Evolutionary conservation across 2,113 vertebrate genomes (phyloP), one percentile per base, ranked within the genome.

Genomic region (Piliocolobus tephrosceles): DNA sequence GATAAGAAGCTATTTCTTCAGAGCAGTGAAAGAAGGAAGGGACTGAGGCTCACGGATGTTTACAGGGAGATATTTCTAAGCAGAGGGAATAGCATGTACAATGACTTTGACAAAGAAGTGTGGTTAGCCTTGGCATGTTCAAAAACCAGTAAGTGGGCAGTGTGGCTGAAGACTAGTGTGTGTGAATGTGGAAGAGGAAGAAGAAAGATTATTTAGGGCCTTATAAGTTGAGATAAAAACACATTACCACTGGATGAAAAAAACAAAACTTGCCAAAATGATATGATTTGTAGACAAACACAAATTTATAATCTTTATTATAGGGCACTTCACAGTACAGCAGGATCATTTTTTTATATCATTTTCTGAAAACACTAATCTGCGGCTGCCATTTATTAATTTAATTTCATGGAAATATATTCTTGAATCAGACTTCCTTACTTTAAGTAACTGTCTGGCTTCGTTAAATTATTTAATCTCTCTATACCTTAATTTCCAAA

Each of bases 361-460:
- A 25, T 35, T 84, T 83, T 88, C 35, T 57, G 22, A 81, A 88
- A 90, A 45, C 14, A 57, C 12, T 35, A 50, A 92, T 78, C 17
- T 81, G 50, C 27, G 76, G 9, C 16, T 68, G 27, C 4, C 86
- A 76, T 73, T 84, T 85, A 64, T 72, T 55, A 84, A 94, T 81
- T 87, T 55, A 91, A 83, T 61, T 66, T 92, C 55, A 32, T 50
- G 32, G 16, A 76, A 92, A 86, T 43, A 76, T 22, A 90, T 57
- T 86, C 14, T 66, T 30, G 2, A 94, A 79, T 89, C 32, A 89
- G 70, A 64, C 13, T 58, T 76, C 25, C 4, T 88, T 32, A 79
- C 6, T 75, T 87, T 82, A 32, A 86, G 76, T 90, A 30, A 82
- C 47, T 80, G 9, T 47, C 22, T 91, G n/a, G 8, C 18, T 83